These are phyloP conservation scores for Bombus haemorrhoidalis DNA, from an alignment of 1,140 invertebrate genomes.

Conservation along the genomic window DNA sequence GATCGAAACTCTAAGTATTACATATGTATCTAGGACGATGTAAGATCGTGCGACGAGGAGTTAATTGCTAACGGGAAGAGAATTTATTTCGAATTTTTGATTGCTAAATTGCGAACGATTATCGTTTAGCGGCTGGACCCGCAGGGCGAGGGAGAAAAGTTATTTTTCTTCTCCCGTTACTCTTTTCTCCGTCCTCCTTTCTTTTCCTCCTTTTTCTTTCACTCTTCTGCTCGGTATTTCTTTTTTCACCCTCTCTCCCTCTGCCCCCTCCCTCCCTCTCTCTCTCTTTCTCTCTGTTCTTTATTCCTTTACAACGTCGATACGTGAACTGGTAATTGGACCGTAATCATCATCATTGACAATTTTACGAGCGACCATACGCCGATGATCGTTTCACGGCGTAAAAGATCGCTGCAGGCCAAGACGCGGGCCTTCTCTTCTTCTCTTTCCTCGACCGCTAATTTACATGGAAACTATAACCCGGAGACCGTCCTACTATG, in stretches of 20 bases:
- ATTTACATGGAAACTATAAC: conserved; percentile 62
- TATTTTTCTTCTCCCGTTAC: conserved; percentile 38
- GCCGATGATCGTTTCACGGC: conserved; percentile 46
- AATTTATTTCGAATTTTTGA: conserved; percentile 46
- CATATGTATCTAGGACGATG: conserved; percentile 25
- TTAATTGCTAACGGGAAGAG: conserved; percentile 45
- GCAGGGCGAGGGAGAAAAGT: conserved; percentile 26
- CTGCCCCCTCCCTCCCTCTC: too few relatives aligned
- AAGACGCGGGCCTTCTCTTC: conserved; percentile 25
- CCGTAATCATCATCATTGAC: conserved; percentile 60
- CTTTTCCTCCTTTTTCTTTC: background rate
- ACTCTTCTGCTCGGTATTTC: conserved; percentile 10
- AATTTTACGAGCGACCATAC: conserved; percentile 60
- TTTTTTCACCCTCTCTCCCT: too few relatives aligned
- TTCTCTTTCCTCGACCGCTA: conserved; percentile 10
- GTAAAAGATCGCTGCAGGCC: conserved; percentile 49
- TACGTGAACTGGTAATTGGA: conserved; percentile 55
- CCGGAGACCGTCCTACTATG: conserved; percentile 29
- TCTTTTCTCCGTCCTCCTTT: too few relatives aligned
- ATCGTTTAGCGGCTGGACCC: conserved; percentile 27
- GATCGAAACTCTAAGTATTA: background rate
- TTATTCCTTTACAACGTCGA: conserved; percentile 16
- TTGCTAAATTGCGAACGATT: conserved; percentile 41
- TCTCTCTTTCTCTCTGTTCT: background rate
- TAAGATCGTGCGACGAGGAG: background rate